Percentiles rank a stretch among this genome's conserved stretches.
These are phyloP conservation scores for Colletes latitarsis DNA, from an alignment of 1,140 invertebrate species.

Conservation along the genomic window DNA sequence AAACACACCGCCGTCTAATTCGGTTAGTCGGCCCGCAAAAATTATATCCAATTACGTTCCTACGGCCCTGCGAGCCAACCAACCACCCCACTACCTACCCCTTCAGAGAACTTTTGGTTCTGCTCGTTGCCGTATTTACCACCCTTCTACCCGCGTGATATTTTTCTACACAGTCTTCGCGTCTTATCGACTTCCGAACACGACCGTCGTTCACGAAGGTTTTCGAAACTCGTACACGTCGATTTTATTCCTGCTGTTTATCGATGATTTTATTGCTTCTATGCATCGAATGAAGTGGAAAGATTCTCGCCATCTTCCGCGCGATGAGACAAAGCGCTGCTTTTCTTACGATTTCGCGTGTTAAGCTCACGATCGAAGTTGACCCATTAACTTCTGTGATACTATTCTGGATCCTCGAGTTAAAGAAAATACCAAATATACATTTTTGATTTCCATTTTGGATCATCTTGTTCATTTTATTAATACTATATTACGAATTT, in stretches of 20 bases:
- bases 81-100: conserved; percentile 25
- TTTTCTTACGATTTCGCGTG: too few species aligned
- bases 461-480: too few species aligned
- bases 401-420: too few species aligned
- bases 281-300: neutral
- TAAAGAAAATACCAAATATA: too few species aligned
- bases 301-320: too few species aligned
- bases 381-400: too few species aligned
- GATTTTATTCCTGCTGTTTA: neutral
- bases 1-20: conserved; percentile 71
- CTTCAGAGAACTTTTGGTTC: conserved; percentile 49
- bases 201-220: too few species aligned
- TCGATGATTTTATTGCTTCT: neutral
- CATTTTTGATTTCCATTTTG: too few species aligned
- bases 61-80: conserved; percentile 46
- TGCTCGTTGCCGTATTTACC: conserved; percentile 48
- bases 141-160: conserved; percentile 8
- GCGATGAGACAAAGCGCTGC: too few species aligned
- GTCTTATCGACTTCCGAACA: neutral
- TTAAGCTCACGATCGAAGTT: too few species aligned
- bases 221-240: neutral
- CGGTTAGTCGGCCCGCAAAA: conserved; percentile 71
- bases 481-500: too few species aligned
- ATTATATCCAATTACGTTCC: conserved; percentile 72
- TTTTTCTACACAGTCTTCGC: conserved; percentile 33